Base-by-base conservation (phyloP, 2,113 vertebrate species). In the Boleophthalmus pectinirostris region DNA sequence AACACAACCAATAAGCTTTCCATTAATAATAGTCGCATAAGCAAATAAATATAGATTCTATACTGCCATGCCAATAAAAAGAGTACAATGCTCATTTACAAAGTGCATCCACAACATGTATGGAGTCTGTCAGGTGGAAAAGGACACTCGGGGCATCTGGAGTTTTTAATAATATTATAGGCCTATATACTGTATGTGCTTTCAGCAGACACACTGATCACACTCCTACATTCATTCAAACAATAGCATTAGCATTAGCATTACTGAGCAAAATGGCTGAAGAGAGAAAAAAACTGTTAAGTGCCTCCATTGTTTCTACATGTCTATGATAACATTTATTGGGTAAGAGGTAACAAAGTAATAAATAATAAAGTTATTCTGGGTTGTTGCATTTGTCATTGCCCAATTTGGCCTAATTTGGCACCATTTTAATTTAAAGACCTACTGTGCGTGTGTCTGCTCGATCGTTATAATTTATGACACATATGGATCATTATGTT, bases 81-180 rank as follows among this genome's bases (percentile, higher is more conserved):
- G 46, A 67, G 29, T 38, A 70, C 4, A 53, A 63, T 1, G 58
- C 29, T 66, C 70, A 35, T 61, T 70, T 57, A 75, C 24, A 78
- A 66, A 77, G 23, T n/a, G 74, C 61, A 61, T 49, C 75, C 23
- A 66, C 58, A 54, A 66, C 72, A 76, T 75, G 35, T 23, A 60
- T 53, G 58, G 54, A 74, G 72, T 66, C 25, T 78, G 76, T 21
- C 46, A 47, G 20, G 51, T 54, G 51, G 23, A 58, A 23, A 58
- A 58, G 8, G 56, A 58, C 56, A 58, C 23, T 14, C n/a, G 14
- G 56, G 54, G n/a, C 5, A 53, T 23, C 47, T 49, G 47, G 47
- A 5, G 47, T 53, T n/a, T 53, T 54, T 18, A 21, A 21, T 53
- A 54, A 54, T n/a, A 54, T 54, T 29, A 29, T 29, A 29, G 29